Base-by-base conservation (phyloP, 2,797 vertebrate species). In the Galaxias olidus region DNA sequence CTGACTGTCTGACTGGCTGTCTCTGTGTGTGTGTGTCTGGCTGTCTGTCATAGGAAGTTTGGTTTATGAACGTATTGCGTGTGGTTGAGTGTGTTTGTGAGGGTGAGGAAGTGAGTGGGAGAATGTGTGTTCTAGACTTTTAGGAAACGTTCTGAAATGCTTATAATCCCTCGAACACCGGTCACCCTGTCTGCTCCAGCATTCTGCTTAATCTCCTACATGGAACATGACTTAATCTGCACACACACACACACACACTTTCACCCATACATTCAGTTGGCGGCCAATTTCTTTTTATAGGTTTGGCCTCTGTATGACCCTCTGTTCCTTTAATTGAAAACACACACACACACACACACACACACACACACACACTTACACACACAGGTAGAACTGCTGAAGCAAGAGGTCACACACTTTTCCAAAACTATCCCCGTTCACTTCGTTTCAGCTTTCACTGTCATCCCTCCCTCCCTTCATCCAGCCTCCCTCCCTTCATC, bases 11-110 rank as follows among this genome's bases (percentile, higher is more conserved):
- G n/a, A 64, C 42, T 54, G 65, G 62, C 59, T 60, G 72, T 17
- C 61, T 59, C 56, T 54, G 15, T 41, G 30, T 15, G 40, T 58
- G 49, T 63, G 58, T 58, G 51, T 45, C 48, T 45, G 56, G 53
- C 54, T 55, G 10, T 30, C 10, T 14, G 11, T 55, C 43, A 30
- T 30, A 30, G 30, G 6, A 30, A 3, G 30, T 30, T 30, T 30
- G 30, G 30, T 30, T 30, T 30, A 2, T 30, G 2, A 30, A 30
- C 2, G 30, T 30, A 30, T 59, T 61, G 52, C 48, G 54, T 48
- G 54, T 45, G 50, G 30, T 14, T 42, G 9, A 17, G 15, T 51
- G 49, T 42, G 30, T 14, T 13, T 40, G 13, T 19, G 14, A 20
- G 45, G 45, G 42, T 44, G 9, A 15, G 15, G 11, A 13, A 30